These are phyloP conservation scores for Pachypanchax playfairii DNA, from an alignment of 2,113 vertebrate species.

Conservation along the genomic window DNA sequence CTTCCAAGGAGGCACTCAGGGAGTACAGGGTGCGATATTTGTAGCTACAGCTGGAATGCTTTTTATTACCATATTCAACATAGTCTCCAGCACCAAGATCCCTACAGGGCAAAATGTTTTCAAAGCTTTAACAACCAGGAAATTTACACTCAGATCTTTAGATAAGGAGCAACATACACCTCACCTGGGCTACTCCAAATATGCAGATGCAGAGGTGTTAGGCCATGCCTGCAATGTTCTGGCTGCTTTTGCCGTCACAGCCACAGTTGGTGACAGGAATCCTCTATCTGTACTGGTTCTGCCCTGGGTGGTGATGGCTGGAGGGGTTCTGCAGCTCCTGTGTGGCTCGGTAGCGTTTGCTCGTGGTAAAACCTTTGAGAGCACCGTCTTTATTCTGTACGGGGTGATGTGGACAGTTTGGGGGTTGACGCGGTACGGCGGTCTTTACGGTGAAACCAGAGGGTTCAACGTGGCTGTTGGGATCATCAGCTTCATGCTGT, in stretches of 20 bases:
- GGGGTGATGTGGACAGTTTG: slow-evolving; percentile 87
- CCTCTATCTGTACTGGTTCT: slow-evolving; percentile 79
- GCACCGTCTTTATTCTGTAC: slow-evolving; percentile 86
- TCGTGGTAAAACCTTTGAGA: slow-evolving; percentile 89
- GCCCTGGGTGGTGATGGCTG: slow-evolving; percentile 86
- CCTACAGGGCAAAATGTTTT: slow-evolving; percentile 72
- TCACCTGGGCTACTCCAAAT: slow-evolving; percentile 87
- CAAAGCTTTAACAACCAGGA: slow-evolving; percentile 67
- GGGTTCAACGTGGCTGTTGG: slow-evolving; percentile 82
- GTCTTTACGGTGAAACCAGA: slow-evolving; percentile 76
- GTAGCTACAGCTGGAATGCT: slow-evolving; percentile 77
- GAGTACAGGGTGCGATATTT: slow-evolving; percentile 82
- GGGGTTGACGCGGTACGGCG: slow-evolving; percentile 83
- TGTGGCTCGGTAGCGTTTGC: slow-evolving; percentile 86
- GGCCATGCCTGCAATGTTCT: slow-evolving; percentile 83
- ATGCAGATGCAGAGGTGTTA: slow-evolving; percentile 84
- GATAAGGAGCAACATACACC: slow-evolving; percentile 77
- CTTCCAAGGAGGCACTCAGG: slow-evolving; percentile 82
- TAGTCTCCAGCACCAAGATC: slow-evolving; percentile 57
- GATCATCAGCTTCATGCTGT: slow-evolving; percentile 84
- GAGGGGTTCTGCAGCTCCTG: slow-evolving; percentile 82
- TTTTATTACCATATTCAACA: slow-evolving; percentile 78
- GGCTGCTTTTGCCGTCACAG: slow-evolving; percentile 83
- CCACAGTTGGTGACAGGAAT: slow-evolving; percentile 57
- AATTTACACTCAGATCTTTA: slow-evolving; percentile 74